Evolutionary conservation across 2,888 invertebrate species (phyloP).

Genomic region (Stenoptilia bipunctidactyla): DNA sequence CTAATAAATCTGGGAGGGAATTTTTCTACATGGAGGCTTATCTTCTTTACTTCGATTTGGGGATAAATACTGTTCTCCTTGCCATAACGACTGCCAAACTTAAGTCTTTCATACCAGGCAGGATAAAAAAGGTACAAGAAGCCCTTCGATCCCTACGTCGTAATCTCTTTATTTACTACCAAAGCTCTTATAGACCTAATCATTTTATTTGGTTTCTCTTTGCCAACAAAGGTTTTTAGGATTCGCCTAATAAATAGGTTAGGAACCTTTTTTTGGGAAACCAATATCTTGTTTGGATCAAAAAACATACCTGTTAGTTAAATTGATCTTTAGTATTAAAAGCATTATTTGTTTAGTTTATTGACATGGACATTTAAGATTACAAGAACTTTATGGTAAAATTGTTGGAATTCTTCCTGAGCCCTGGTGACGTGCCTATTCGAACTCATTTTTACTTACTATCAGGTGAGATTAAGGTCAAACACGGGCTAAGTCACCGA

Average conservation of each 20-base stretch:
- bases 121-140: constrained; percentile 53
- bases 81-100: constrained; percentile 44
- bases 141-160: constrained; percentile 26
- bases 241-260: background rate
- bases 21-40: constrained; percentile 51
- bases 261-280: too few relatives aligned
- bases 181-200: constrained; percentile 35
- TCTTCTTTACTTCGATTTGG: constrained; percentile 54
- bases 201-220: constrained; percentile 25
- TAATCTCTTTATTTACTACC: constrained; percentile 50
- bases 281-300: too few relatives aligned
- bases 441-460: too few relatives aligned
- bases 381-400: too few relatives aligned
- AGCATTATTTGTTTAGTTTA: too few relatives aligned
- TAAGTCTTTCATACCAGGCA: constrained; percentile 51
- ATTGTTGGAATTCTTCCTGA: too few relatives aligned
- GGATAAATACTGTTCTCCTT: constrained; percentile 48
- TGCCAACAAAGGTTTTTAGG: background rate
- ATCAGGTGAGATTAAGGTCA: too few relatives aligned
- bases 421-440: too few relatives aligned
- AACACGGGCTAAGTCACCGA: too few relatives aligned
- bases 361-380: too few relatives aligned
- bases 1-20: constrained; percentile 53
- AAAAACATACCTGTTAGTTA: too few relatives aligned
- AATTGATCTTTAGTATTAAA: too few relatives aligned